These are phyloP conservation scores for Orgyia antiqua DNA, from an alignment of 2,888 invertebrate species.

Conservation along the genomic window DNA sequence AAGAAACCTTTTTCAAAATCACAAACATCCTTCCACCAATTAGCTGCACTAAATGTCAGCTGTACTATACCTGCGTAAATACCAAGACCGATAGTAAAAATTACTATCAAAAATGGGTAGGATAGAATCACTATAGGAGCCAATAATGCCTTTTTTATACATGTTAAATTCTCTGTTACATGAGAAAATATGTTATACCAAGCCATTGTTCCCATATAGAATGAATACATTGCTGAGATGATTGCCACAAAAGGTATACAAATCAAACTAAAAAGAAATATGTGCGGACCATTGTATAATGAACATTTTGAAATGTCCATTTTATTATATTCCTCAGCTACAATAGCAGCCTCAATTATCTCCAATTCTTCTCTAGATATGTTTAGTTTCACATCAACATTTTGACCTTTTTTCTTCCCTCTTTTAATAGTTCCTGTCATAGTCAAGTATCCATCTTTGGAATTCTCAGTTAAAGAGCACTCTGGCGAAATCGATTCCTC, in stretches of 20 bases:
- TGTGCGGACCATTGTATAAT: constrained; percentile 80
- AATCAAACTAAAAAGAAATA: constrained; percentile 80
- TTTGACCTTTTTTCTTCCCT: constrained; percentile 84
- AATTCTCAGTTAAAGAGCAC: constrained; percentile 72
- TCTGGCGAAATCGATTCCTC: constrained; percentile 76
- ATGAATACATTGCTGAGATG: constrained; percentile 82
- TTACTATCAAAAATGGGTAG: constrained; percentile 83
- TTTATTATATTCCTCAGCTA: constrained; percentile 77
- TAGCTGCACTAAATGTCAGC: constrained; percentile 81
- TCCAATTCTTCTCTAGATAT: constrained; percentile 85
- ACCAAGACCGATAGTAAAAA: constrained; percentile 81
- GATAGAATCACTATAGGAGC: constrained; percentile 82
- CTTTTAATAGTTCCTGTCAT: constrained; percentile 86
- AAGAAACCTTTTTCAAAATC: constrained; percentile 89
- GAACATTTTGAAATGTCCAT: constrained; percentile 77
- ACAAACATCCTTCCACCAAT: constrained; percentile 84
- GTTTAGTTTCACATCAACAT: constrained; percentile 84
- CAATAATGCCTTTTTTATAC: constrained; percentile 79
- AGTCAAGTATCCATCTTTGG: constrained; percentile 80
- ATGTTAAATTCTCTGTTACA: constrained; percentile 81
- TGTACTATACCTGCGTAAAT: constrained; percentile 83
- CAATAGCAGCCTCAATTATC: constrained; percentile 81
- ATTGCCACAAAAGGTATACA: constrained; percentile 82
- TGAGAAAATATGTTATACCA: constrained; percentile 87
- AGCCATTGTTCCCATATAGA: constrained; percentile 85